Percentiles rank a stretch among this genome's conserved stretches.
These are phyloP conservation scores for Corapipo altera DNA, from an alignment of 2,113 vertebrate genomes.

Conservation along the genomic window DNA sequence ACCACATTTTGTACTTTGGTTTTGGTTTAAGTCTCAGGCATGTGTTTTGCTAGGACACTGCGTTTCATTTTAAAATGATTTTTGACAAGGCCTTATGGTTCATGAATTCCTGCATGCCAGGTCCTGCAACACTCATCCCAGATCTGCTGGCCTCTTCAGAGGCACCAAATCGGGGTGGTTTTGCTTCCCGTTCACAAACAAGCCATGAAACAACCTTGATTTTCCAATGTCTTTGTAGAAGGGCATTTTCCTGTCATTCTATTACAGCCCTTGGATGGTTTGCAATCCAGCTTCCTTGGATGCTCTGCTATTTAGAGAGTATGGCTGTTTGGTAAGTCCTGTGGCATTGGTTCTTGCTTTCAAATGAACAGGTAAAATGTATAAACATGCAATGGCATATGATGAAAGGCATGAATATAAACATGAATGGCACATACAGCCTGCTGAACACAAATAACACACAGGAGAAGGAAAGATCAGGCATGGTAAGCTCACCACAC, in stretches of 20 bases:
- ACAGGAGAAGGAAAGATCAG: not conserved
- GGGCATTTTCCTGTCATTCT: not conserved
- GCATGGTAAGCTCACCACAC: not conserved
- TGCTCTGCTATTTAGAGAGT: not conserved
- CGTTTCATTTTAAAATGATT: slow-evolving; percentile 45
- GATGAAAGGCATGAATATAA: not conserved
- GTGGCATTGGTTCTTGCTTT: not conserved
- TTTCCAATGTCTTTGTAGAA: not conserved
- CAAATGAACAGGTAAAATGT: not conserved
- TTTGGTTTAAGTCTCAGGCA: slow-evolving; percentile 33
- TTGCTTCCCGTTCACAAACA: not conserved
- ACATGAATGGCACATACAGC: not conserved
- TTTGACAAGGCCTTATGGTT: slow-evolving; percentile 31
- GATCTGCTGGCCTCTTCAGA: not conserved
- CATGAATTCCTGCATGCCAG: slow-evolving; percentile 11
- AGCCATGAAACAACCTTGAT: not conserved
- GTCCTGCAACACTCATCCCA: not conserved
- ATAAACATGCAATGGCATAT: not conserved
- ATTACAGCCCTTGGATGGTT: not conserved
- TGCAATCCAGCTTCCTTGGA: not conserved
- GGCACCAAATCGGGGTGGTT: not conserved
- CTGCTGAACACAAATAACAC: not conserved
- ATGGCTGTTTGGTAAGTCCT: not conserved
- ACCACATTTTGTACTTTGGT: slow-evolving; percentile 1
- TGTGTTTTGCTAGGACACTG: slow-evolving; percentile 33